Evolutionary conservation across 2,888 invertebrate species (phyloP).

Genomic region (Mythimna loreyi): DNA sequence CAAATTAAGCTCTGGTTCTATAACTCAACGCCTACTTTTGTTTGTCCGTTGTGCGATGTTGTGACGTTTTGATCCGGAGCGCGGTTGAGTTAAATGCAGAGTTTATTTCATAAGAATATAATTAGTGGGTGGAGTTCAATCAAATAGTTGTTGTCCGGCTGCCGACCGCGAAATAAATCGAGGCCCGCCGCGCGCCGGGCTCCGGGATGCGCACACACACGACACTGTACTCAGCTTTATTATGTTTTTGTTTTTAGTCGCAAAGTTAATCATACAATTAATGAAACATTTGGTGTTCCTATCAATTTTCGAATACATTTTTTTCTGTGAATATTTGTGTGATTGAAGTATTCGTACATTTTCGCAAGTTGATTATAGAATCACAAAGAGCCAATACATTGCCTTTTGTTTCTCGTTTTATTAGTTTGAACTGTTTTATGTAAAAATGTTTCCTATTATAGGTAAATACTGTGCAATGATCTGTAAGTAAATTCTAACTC

Average conservation of each 20-base stretch:
- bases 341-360: too few relatives aligned
- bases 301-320: neutral
- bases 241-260: constrained; percentile 3
- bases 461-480: neutral
- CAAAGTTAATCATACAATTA: neutral
- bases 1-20: constrained; percentile 23
- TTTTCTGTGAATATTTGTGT: too few relatives aligned
- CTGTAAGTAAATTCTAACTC: neutral
- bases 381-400: too few relatives aligned
- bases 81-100: constrained; percentile 81
- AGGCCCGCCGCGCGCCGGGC: constrained; percentile 55
- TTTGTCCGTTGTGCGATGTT: neutral
- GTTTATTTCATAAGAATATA: constrained; percentile 90
- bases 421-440: neutral
- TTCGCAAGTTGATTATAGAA: too few relatives aligned
- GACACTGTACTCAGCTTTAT: constrained; percentile 2
- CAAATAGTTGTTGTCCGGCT: constrained; percentile 80
- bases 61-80: constrained; percentile 50
- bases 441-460: neutral
- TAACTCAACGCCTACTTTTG: constrained; percentile 15
- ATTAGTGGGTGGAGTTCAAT: constrained; percentile 90
- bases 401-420: too few relatives aligned
- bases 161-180: constrained; percentile 77
- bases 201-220: constrained; percentile 28
- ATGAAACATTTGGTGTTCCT: neutral